Base-by-base conservation (phyloP, 2,797 vertebrate species). In the Furcifer pardalis region DNA sequence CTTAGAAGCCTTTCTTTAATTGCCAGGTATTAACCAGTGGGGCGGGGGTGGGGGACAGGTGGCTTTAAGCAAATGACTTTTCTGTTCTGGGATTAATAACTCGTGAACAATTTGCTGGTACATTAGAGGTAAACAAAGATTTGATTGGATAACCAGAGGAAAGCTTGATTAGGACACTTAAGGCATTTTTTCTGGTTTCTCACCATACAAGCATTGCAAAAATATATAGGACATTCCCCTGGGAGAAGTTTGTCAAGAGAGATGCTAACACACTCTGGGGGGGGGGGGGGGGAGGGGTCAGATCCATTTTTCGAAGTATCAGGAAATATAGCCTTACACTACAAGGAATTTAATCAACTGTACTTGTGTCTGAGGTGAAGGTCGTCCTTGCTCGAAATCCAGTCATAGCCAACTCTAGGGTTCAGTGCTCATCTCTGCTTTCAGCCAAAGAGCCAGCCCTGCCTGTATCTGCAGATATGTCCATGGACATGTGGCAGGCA, bases 51-150 rank as follows among this genome's bases (percentile, higher is more conserved):
- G 13, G 77, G 66, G 79, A 46, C 63, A 69, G 9, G 75, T 81
- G 65, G 49, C 62, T 77, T 82, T 79, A 78, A 78, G 52, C n/a
- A 89, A 40, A 79, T 74, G 66, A 32, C 79, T 10, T 81, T 83
- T 66, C 17, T 62, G 0, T 72, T 10, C 25, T 79, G 30, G 40
- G 42, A 86, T 84, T 87, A 87, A 89, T 82, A 78, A 62, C 35
- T 65, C 37, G 44, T 78, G 49, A 19, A 46, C 73, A 79, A 87
- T 21, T 86, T 89, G 84, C 40, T 89, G 46, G 40, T 69, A 89
- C 71, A 80, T 86, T 81, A 56, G 81, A 46, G 2, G 35, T 88
- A 87, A 92, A 85, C 7, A 80, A 25, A 74, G 84, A 66, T 87
- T 73, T 82, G 76, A 68, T 52, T 72, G 86, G 65, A 80, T 81